These are phyloP conservation scores for Spicauda simplicius DNA, from an alignment of 2,888 invertebrate species.

Conservation along the genomic window DNA sequence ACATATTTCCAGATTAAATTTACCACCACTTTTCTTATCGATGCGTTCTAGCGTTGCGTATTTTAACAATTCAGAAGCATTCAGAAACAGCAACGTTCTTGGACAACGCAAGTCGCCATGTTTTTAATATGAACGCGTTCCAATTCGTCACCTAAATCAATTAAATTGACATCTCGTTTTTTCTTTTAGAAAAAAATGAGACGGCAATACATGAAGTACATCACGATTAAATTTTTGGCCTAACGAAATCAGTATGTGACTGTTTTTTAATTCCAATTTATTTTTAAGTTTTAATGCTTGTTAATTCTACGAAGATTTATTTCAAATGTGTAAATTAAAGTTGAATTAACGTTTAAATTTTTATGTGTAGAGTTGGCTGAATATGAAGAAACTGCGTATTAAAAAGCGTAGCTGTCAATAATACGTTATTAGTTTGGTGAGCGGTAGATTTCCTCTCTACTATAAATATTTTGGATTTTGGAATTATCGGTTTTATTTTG, in stretches of 20 bases:
- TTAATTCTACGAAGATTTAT: too few relatives aligned
- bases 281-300: too few relatives aligned
- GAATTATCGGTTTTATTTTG: slow-evolving; percentile 5
- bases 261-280: too few relatives aligned
- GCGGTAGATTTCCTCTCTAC: neutral
- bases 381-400: neutral
- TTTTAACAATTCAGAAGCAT: slow-evolving; percentile 8
- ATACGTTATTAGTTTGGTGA: neutral
- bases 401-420: neutral
- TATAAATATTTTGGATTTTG: neutral
- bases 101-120: slow-evolving; percentile 4
- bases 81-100: slow-evolving; percentile 4
- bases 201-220: too few relatives aligned
- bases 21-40: slow-evolving; percentile 54
- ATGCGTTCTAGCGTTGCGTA: slow-evolving; percentile 46
- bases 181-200: too few relatives aligned
- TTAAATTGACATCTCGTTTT: too few relatives aligned
- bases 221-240: too few relatives aligned
- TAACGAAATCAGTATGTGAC: too few relatives aligned
- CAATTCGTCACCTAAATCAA: too few relatives aligned
- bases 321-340: too few relatives aligned
- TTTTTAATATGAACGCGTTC: neutral
- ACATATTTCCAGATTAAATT: slow-evolving; percentile 45
- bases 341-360: too few relatives aligned
- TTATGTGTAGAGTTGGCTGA: neutral